Base-by-base conservation (phyloP, 2,113 vertebrate genomes). In the Gymnobelideus leadbeateri region DNA sequence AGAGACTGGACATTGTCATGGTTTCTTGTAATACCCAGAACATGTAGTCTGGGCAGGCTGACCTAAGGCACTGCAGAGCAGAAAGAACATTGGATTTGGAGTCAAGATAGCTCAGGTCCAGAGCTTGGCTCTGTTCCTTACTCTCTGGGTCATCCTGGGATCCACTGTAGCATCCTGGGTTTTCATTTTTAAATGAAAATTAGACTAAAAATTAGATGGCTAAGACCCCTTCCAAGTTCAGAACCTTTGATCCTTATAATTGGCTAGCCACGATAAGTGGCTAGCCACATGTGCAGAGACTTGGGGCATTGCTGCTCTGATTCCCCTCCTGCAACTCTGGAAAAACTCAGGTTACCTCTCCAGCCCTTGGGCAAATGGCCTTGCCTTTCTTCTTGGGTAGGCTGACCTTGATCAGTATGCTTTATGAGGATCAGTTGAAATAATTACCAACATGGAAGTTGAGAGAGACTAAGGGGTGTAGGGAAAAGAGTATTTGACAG, bases 391-490 rank as follows among this genome's bases (percentile, higher is more conserved):
- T 93, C 89, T 91, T 12, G 4, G n/a, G 57, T 61, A 61, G 51
- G 3, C 16, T 53, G 46, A 26, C 8, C 51, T 37, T 16, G 68
- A 23, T 61, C 89, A 94, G 16, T n/a, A 19, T 92, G 55, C 11
- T 37, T 37, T 3, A 47, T 61, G 57, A 26, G 51, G 26, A 49
- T 57, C 9, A 26, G 8, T 51, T 84, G 11, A 25, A 31, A 49
- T 12, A 94, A 95, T 53, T 94, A 61, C 57, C 57, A 95, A 26
- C 3, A 89, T 54, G 57, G 57, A 61, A 61, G 28, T 95, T 95
- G n/a, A 89, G 61, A 92, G 53, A 96, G 8, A 0, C 4, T 3
- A 11, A 90, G 47, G 31, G 28, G 28, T 61, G 10, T 3, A 12
- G 57, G 57, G 28, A 12, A 28, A 28, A 28, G 9, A 53, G 0